Percentiles rank a stretch among this genome's conserved stretches.
Conservation (phyloP, 2,113 vertebrate species). For the Lagopus leucura region DNA sequence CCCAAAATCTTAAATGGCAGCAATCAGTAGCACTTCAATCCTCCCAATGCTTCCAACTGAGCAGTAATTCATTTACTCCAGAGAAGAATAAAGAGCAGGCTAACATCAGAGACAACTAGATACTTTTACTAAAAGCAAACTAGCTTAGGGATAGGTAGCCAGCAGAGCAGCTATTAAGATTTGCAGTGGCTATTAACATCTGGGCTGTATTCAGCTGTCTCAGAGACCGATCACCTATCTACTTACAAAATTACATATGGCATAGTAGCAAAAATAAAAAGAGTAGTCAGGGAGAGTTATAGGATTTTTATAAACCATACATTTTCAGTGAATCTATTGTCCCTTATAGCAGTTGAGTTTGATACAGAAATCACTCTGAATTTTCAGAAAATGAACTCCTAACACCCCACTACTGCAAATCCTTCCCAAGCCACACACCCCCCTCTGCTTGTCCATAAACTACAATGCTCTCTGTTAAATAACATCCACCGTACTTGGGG, state of each 20-base stretch:
- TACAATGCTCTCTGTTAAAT: accelerated
- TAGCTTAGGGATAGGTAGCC: background rate
- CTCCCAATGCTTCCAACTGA: background rate
- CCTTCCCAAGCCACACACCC: background rate
- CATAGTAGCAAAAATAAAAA: background rate
- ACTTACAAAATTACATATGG: background rate
- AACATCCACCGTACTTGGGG: background rate
- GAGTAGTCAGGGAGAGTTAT: background rate
- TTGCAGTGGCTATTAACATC: background rate
- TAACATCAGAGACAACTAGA: background rate
- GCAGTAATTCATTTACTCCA: background rate
- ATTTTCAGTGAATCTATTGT: background rate
- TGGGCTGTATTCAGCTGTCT: background rate
- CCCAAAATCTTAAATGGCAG: background rate
- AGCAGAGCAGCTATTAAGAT: background rate
- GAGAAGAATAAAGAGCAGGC: background rate
- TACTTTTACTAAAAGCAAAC: background rate
- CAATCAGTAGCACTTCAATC: background rate
- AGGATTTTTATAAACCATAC: background rate
- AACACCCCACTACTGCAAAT: background rate
- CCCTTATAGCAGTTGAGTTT: background rate
- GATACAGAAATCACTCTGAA: background rate
- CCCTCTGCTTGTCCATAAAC: background rate
- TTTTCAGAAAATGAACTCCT: background rate
- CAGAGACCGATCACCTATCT: background rate